phyloP scores from a whole-genome alignment of 2,797 vertebrate species.

The Gallirallus australis region DNA sequence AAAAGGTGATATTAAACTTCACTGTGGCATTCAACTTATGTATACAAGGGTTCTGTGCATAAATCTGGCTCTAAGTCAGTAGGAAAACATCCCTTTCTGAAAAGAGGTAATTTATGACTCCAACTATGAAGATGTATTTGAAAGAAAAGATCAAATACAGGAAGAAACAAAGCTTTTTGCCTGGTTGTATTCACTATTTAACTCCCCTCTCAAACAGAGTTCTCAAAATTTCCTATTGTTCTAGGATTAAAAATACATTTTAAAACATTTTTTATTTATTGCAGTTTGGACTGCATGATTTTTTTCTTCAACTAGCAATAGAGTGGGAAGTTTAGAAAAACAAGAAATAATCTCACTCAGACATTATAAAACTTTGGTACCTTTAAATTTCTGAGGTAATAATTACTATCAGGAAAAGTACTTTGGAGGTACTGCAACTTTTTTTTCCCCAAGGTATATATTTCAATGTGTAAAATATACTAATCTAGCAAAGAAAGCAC shows the following conservation, averaged over 20 bases:
- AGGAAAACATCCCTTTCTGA: constrained; percentile 29
- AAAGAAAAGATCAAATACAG: constrained; percentile 37
- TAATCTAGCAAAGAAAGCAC: constrained; percentile 11
- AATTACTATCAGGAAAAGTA: constrained; percentile 40
- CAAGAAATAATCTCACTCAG: constrained; percentile 35
- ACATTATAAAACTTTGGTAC: constrained; percentile 38
- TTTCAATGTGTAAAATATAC: constrained; percentile 49
- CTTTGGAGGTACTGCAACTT: constrained; percentile 45
- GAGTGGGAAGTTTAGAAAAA: constrained; percentile 40
- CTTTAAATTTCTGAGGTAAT: constrained; percentile 70
- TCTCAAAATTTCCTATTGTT: constrained; percentile 26
- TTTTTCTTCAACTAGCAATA: constrained; percentile 56
- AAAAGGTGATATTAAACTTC: neutral
- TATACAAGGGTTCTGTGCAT: constrained; percentile 28
- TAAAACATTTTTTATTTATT: constrained; percentile 63
- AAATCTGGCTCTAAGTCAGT: constrained; percentile 34
- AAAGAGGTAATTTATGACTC: constrained; percentile 53
- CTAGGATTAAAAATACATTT: constrained; percentile 46
- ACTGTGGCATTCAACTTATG: constrained; percentile 25
- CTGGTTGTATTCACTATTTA: constrained; percentile 21
- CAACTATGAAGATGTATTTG: constrained; percentile 22
- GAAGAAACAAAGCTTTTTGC: constrained; percentile 28
- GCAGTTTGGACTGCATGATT: constrained; percentile 50
- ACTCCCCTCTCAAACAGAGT: constrained; percentile 15
- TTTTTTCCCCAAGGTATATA: constrained; percentile 32